Evolutionary conservation across 2,113 vertebrate genomes (phyloP).

Genomic region (Paedocypris sp.): DNA sequence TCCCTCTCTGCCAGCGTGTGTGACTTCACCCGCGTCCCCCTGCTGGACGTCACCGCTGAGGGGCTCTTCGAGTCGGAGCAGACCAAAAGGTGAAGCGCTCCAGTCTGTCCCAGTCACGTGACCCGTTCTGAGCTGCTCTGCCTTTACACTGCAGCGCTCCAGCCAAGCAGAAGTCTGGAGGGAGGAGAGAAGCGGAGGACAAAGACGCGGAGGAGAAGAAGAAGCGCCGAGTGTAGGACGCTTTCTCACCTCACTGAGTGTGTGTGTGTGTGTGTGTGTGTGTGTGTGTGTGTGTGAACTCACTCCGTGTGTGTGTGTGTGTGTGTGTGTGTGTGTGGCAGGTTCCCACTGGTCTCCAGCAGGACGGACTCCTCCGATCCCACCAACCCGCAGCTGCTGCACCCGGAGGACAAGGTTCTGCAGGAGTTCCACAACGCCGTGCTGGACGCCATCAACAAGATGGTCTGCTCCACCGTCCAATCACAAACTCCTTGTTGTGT

Average conservation of each 20-base stretch:
- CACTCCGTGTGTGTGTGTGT: not conserved
- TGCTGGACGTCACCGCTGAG: constrained; percentile 49
- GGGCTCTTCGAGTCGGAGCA: not conserved
- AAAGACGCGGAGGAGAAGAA: constrained; percentile 21
- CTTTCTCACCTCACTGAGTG: too few relatives aligned
- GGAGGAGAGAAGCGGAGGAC: constrained; percentile 23
- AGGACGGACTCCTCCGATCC: constrained; percentile 41
- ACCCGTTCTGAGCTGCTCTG: too few relatives aligned
- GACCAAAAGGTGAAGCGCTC: constrained; percentile 24
- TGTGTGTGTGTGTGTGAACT: not conserved
- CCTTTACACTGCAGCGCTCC: too few relatives aligned
- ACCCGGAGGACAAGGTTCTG: constrained; percentile 55
- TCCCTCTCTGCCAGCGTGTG: constrained; percentile 41
- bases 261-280: constrained; percentile 26
- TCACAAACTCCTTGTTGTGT: too few relatives aligned
- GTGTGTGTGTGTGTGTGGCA: constrained; percentile 29
- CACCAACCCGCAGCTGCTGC: constrained; percentile 30
- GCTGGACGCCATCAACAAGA: constrained; percentile 50
- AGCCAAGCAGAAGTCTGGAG: too few relatives aligned
- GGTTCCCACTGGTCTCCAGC: constrained; percentile 55
- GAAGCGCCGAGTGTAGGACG: too few relatives aligned
- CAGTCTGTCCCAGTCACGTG: too few relatives aligned
- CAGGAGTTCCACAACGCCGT: constrained; percentile 57
- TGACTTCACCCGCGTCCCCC: constrained; percentile 53
- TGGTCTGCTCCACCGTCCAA: constrained; percentile 58